Evolutionary conservation across 2,113 vertebrate species (phyloP).

Genomic region (Odocoileus virginianus): DNA sequence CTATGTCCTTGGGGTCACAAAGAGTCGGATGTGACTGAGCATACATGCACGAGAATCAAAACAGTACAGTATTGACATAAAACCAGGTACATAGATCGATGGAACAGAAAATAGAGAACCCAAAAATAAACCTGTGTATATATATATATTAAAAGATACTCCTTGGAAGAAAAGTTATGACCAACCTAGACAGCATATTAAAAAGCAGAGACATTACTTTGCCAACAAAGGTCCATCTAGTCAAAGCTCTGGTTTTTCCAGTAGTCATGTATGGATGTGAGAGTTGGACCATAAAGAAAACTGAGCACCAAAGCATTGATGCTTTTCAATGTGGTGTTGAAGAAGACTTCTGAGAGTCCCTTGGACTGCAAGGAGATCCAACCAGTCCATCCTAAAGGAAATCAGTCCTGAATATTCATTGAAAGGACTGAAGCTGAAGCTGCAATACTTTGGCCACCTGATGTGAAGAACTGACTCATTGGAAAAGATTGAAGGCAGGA

Average conservation of each 20-base stretch:
- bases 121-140: not conserved
- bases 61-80: not conserved
- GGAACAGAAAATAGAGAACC: not conserved
- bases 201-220: not conserved
- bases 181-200: not conserved
- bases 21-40: not conserved
- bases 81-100: not conserved
- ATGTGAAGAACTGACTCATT: not conserved
- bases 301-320: not conserved
- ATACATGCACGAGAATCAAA: not conserved
- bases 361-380: not conserved
- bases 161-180: not conserved
- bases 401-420: not conserved
- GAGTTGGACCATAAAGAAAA: not conserved
- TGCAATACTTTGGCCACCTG: not conserved
- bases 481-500: not conserved
- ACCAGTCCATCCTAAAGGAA: not conserved
- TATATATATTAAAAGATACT: not conserved
- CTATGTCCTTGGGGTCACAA: not conserved
- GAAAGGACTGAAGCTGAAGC: not conserved
- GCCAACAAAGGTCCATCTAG: not conserved
- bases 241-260: not conserved
- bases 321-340: not conserved
- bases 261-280: not conserved
- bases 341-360: not conserved